phyloP scores from a whole-genome alignment of 2,113 vertebrate genomes.

The Charina bottae region DNA sequence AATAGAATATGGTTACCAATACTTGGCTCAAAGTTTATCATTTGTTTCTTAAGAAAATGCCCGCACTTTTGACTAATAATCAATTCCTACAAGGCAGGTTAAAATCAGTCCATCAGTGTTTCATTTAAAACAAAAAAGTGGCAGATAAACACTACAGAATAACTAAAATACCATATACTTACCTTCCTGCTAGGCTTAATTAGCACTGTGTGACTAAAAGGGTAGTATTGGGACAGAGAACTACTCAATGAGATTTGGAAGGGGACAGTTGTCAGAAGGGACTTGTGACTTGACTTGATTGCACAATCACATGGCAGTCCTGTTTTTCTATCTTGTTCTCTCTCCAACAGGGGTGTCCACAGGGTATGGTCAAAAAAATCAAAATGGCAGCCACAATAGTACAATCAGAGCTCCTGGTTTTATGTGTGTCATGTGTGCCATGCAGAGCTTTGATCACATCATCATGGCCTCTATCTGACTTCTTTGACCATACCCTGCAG shows the following conservation, averaged over 20 bases:
- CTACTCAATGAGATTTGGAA: not conserved
- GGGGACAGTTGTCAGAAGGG: not conserved
- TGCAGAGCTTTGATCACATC: not conserved
- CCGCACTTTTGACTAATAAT: not conserved
- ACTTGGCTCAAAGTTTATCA: not conserved
- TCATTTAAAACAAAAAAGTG: not conserved
- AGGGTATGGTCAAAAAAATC: not conserved
- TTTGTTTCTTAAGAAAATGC: not conserved
- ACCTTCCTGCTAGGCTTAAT: not conserved
- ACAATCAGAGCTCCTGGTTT: not conserved
- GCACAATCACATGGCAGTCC: not conserved
- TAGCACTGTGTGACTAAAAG: not conserved
- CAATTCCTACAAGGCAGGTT: not conserved
- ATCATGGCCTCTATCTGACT: not conserved
- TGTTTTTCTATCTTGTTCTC: not conserved
- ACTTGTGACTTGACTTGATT: not conserved
- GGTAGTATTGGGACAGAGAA: not conserved
- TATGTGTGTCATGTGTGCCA: not conserved
- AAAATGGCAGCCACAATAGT: not conserved
- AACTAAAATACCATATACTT: not conserved
- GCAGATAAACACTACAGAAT: not conserved
- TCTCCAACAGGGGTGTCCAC: no score
- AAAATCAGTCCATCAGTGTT: not conserved
- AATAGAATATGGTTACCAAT: not conserved
- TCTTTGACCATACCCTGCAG: not conserved